Conservation (phyloP, 2,797 vertebrate species). For the Trematomus bernacchii region DNA sequence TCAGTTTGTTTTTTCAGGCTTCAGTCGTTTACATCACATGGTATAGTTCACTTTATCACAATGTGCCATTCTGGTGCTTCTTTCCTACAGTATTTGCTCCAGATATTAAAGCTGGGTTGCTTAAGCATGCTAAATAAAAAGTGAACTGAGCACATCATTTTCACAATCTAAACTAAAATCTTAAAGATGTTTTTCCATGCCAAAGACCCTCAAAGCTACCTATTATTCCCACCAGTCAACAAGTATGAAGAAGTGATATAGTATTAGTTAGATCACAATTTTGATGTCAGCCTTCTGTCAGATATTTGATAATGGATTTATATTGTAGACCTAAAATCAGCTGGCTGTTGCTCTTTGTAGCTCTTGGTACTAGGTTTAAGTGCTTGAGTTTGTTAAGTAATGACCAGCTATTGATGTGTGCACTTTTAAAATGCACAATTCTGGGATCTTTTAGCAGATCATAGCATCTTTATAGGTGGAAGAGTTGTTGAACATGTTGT, state of each 20-base stretch:
- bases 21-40: background rate
- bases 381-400: background rate
- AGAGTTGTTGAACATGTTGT: background rate
- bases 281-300: background rate
- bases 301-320: too few relatives aligned
- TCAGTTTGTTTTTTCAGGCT: background rate
- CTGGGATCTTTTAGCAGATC: constrained; percentile 1
- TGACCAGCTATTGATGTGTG: background rate
- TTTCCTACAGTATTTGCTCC: background rate
- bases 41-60: background rate
- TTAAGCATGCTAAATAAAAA: background rate
- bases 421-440: background rate
- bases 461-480: background rate
- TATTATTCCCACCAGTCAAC: background rate
- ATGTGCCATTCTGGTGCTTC: background rate
- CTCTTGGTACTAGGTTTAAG: background rate
- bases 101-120: background rate
- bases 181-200: too few relatives aligned
- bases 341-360: constrained; percentile 1
- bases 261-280: background rate
- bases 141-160: background rate
- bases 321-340: background rate
- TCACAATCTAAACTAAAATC: background rate
- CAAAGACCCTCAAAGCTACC: background rate
- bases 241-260: background rate